Evolutionary conservation across 2,113 vertebrate genomes (phyloP).

Genomic region (Erinaceus europaeus): DNA sequence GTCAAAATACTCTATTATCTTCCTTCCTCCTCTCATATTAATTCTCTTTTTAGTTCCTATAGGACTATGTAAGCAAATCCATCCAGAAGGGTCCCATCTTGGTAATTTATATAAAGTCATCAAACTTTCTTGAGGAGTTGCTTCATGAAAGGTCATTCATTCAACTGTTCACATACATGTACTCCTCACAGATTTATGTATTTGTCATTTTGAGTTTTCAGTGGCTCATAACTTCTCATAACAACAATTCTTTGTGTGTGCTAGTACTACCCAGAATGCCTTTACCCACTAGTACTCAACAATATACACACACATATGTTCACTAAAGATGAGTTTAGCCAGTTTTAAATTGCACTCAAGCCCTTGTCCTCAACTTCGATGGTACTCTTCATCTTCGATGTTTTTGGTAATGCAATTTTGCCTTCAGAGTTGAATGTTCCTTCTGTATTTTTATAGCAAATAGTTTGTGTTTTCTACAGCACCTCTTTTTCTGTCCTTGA

Average conservation of each 20-base stretch:
- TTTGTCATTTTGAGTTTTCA: background rate
- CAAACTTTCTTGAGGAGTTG: background rate
- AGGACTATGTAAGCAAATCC: background rate
- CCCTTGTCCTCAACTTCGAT: background rate
- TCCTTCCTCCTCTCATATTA: background rate
- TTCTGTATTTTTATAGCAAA: background rate
- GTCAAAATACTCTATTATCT: background rate
- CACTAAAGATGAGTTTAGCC: background rate
- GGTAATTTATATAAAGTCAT: background rate
- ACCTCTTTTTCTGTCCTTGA: background rate
- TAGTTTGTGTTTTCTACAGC: background rate
- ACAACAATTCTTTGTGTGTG: background rate
- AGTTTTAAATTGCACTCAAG: background rate
- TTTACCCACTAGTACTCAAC: background rate
- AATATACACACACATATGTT: background rate
- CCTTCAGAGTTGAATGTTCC: background rate
- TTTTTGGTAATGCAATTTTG: no score
- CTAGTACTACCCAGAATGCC: background rate
- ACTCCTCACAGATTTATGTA: background rate
- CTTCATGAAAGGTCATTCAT: background rate
- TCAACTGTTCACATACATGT: background rate
- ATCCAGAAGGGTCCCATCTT: background rate
- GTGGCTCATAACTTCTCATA: background rate
- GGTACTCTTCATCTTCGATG: background rate
- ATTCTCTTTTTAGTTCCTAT: background rate